These are phyloP conservation scores for Drosophila tsacasi DNA, from an alignment of 1,140 invertebrate species.

Conservation along the genomic window DNA sequence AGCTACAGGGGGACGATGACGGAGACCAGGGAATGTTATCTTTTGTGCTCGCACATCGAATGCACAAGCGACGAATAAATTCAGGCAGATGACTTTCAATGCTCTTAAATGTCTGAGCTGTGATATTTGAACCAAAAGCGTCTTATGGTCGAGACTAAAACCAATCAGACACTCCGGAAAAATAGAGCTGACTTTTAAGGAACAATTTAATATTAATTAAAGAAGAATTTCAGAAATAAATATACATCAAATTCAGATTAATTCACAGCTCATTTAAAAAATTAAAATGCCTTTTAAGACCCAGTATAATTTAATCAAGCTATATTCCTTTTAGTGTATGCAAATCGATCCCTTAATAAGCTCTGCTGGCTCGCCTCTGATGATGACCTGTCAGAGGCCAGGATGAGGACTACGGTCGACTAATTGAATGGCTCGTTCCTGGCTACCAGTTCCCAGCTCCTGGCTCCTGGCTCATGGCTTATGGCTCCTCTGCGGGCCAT, in stretches of 20 bases:
- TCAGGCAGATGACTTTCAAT: conserved; percentile 24
- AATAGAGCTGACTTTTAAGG: background rate
- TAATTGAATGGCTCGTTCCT: conserved; percentile 34
- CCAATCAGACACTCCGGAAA: background rate
- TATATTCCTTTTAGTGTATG: conserved; percentile 12
- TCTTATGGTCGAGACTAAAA: conserved; percentile 17
- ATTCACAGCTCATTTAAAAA: background rate
- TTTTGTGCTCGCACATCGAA: conserved; percentile 19
- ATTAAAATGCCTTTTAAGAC: background rate
- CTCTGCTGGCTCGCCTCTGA: conserved; percentile 17
- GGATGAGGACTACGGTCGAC: conserved; percentile 20
- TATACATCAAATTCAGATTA: background rate
- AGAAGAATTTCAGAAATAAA: background rate
- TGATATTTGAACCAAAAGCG: conserved; percentile 14
- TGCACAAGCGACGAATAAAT: conserved; percentile 21
- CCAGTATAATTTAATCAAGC: background rate
- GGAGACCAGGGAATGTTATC: conserved; percentile 14
- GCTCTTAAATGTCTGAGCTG: conserved; percentile 34
- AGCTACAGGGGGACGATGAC: background rate
- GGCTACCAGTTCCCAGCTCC: too few species aligned
- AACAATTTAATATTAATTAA: background rate
- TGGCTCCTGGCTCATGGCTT: background rate
- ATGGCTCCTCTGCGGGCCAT: conserved; percentile 21
- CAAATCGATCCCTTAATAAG: conserved; percentile 45
- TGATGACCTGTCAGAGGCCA: conserved; percentile 6